Conservation (phyloP, 2,888 invertebrate genomes). For the Leptopterna dolabrata region DNA sequence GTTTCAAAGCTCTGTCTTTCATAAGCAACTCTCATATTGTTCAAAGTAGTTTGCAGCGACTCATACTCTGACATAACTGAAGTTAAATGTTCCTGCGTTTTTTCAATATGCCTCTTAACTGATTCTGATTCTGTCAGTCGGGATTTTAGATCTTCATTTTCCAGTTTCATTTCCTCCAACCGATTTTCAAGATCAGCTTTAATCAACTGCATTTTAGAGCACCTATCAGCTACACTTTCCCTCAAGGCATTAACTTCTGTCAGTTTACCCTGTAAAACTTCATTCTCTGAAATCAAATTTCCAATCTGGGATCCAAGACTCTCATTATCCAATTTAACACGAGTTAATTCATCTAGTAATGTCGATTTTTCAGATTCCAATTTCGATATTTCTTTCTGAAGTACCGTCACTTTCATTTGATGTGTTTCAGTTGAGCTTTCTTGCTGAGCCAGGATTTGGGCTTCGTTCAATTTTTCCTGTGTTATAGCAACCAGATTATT, state of each 20-base stretch:
- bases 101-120: not conserved
- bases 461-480: slow-evolving; percentile 70
- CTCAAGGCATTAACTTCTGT: not conserved
- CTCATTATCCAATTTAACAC: not conserved
- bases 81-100: slow-evolving; percentile 9
- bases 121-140: not conserved
- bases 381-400: not conserved
- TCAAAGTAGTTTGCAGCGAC: slow-evolving; percentile 9
- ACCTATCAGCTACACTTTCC: not conserved
- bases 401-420: slow-evolving; percentile 62
- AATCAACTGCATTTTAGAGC: not conserved
- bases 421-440: slow-evolving; percentile 69
- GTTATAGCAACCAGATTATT: slow-evolving; percentile 69
- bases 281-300: slow-evolving; percentile 16
- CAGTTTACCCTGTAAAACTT: not conserved
- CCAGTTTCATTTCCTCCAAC: not conserved
- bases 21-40: slow-evolving; percentile 13
- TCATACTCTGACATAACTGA: not conserved
- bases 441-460: slow-evolving; percentile 69
- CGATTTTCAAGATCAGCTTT: not conserved
- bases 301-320: not conserved
- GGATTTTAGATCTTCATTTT: not conserved
- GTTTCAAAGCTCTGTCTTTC: not conserved
- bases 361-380: not conserved
- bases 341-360: not conserved